Evolutionary conservation across 2,113 vertebrate species (phyloP).

Genomic region (Spea bombifrons): DNA sequence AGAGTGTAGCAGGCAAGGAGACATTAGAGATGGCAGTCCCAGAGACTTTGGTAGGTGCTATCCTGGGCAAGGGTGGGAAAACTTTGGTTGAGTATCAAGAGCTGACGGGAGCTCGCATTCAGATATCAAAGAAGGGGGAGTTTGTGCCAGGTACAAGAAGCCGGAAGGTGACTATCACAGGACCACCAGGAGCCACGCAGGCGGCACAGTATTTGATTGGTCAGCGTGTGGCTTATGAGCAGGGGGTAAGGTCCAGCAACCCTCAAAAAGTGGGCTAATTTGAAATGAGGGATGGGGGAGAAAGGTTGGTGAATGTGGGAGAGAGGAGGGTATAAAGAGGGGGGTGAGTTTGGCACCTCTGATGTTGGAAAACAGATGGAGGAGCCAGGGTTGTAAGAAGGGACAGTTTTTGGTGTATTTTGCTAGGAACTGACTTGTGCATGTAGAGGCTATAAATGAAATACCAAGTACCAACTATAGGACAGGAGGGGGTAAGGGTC

Average conservation of each 20-base stretch:
- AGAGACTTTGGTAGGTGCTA: constrained; percentile 91
- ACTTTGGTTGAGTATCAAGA: constrained; percentile 95
- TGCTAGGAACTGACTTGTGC: background rate
- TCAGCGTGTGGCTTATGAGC: constrained; percentile 94
- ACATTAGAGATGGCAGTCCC: constrained; percentile 91
- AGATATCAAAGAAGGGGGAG: constrained; percentile 95
- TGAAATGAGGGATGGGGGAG: background rate
- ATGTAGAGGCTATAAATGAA: background rate
- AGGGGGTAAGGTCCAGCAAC: constrained; percentile 90
- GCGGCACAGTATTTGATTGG: constrained; percentile 95
- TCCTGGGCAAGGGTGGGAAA: constrained; percentile 91
- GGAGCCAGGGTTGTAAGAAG: background rate
- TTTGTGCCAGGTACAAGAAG: constrained; percentile 93
- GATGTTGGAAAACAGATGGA: background rate
- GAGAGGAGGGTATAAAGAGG: background rate
- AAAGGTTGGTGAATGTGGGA: constrained; percentile 14
- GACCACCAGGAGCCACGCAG: constrained; percentile 87
- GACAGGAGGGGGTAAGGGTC: background rate
- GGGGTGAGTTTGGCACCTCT: background rate
- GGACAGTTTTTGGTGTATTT: background rate
- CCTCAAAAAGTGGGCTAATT: constrained; percentile 89
- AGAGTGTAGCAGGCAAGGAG: constrained; percentile 78
- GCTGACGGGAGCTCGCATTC: constrained; percentile 89
- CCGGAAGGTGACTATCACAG: constrained; percentile 93
- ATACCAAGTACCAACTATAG: background rate